Conservation (phyloP, 2,113 vertebrate species). For the Micromys minutus region DNA sequence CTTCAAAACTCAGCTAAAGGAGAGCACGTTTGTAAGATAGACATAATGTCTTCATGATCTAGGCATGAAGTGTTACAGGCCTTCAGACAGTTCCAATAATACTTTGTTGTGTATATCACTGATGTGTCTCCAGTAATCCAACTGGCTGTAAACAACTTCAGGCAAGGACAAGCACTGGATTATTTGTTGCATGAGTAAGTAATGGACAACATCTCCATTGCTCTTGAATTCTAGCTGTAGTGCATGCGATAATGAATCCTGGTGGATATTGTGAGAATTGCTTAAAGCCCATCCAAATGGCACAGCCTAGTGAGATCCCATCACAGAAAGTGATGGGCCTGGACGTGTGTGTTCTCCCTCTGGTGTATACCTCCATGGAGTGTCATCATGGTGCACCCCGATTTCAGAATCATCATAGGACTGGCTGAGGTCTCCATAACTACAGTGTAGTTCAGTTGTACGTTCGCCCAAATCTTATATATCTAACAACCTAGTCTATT, state of each 20-base stretch:
- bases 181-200: background rate
- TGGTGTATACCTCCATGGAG: background rate
- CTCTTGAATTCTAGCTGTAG: background rate
- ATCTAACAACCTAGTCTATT: background rate
- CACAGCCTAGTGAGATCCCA: background rate
- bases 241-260: background rate
- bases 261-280: background rate
- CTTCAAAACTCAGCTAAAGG: background rate
- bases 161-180: background rate
- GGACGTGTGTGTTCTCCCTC: background rate
- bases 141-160: background rate
- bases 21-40: background rate
- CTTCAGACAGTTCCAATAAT: background rate
- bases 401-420: background rate
- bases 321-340: background rate
- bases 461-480: background rate
- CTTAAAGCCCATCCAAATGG: background rate
- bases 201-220: background rate
- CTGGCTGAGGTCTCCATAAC: background rate
- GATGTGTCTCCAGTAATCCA: background rate
- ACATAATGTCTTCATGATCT: background rate
- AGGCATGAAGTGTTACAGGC: rapidly evolving
- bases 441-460: background rate
- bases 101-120: background rate
- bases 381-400: background rate